phyloP scores from a whole-genome alignment of 2,888 invertebrate species.

The Penaeus monodon region DNA sequence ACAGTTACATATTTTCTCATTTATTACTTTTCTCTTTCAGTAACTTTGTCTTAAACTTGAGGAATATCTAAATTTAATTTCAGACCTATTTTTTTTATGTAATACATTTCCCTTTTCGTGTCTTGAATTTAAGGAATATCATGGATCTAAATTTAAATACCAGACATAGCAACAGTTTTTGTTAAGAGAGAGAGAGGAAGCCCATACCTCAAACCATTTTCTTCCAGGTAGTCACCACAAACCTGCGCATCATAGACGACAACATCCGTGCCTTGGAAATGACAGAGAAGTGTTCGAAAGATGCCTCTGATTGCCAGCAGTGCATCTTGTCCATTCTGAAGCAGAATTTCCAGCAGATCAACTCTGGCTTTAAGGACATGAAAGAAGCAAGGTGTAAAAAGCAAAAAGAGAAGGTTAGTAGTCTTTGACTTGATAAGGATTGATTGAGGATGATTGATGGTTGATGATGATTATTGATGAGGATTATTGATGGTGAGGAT shows the following conservation, averaged over 20 bases:
- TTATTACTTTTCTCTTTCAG: no score
- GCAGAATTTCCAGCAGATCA: slow-evolving; percentile 46
- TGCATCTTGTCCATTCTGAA: slow-evolving; percentile 44
- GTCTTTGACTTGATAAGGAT: background rate
- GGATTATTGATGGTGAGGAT: no score
- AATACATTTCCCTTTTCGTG: no score
- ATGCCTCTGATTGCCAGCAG: slow-evolving; percentile 51
- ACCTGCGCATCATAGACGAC: slow-evolving; percentile 53
- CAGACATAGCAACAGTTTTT: background rate
- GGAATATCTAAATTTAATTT: no score
- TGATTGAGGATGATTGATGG: no score
- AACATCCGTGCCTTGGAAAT: slow-evolving; percentile 76
- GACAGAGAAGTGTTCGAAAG: slow-evolving; percentile 79
- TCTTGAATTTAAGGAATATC: no score
- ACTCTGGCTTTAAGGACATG: slow-evolving; percentile 50
- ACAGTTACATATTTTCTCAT: no score
- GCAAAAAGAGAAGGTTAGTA: slow-evolving; percentile 54
- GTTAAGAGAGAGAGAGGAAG: background rate
- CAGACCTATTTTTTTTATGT: no score
- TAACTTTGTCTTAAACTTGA: no score
- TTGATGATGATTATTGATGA: no score
- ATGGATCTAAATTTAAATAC: no score
- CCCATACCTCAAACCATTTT: background rate
- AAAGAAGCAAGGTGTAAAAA: slow-evolving; percentile 53
- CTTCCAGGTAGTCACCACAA: slow-evolving; percentile 50